Conservation (phyloP, 2,888 invertebrate species). For the Choristoneura rosaceana region DNA sequence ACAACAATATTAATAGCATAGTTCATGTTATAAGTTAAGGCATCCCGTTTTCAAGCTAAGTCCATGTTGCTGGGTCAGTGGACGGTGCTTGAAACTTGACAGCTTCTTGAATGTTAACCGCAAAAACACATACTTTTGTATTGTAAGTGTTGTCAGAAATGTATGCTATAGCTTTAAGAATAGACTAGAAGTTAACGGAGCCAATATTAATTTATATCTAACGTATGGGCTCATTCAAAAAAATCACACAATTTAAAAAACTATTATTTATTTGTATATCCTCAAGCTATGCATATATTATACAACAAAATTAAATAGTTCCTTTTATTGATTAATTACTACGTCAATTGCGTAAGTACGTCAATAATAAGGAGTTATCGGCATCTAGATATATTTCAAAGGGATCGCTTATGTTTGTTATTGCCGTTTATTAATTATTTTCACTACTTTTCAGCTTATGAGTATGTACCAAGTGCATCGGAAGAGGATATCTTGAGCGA, state of each 20-base stretch:
- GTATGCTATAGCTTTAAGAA: not conserved
- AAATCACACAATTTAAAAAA: no score
- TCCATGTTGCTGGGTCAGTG: constrained; percentile 7
- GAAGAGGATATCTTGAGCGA: constrained; percentile 94
- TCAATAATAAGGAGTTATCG: constrained; percentile 8
- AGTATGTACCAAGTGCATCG: constrained; percentile 94
- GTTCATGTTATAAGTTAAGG: constrained; percentile 12
- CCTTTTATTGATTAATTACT: not conserved
- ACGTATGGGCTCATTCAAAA: not conserved
- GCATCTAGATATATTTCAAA: not conserved
- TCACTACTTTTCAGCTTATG: constrained; percentile 89
- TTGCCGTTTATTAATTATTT: constrained; percentile 1
- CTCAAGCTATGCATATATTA: not conserved
- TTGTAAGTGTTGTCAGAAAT: not conserved
- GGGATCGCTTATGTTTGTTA: not conserved
- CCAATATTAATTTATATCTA: not conserved
- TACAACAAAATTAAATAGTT: not conserved
- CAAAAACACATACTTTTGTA: constrained; percentile 9
- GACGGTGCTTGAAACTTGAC: constrained; percentile 35
- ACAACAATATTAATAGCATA: constrained; percentile 17
- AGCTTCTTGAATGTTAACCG: constrained; percentile 55
- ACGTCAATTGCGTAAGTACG: not conserved
- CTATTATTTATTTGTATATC: not conserved
- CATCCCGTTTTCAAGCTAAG: constrained; percentile 17
- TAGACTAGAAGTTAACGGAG: not conserved